These are phyloP conservation scores for Lepus timidus DNA, from an alignment of 2,113 vertebrate genomes.

Conservation along the genomic window DNA sequence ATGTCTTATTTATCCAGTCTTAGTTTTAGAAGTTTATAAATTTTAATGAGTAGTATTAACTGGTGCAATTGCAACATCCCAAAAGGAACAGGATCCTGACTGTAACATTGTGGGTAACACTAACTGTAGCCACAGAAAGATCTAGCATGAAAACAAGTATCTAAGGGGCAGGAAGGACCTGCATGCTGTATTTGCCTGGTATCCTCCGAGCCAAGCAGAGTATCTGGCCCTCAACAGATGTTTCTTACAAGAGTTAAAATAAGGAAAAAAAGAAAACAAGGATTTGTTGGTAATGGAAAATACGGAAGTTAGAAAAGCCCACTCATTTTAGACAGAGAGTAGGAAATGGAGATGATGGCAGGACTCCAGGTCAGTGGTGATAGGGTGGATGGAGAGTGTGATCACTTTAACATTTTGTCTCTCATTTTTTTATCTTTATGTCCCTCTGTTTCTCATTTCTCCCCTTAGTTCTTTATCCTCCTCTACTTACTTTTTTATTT, in stretches of 20 bases:
- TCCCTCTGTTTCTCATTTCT: neutral
- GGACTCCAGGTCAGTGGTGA: rapidly evolving
- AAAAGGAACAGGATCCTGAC: neutral
- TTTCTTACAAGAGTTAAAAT: neutral
- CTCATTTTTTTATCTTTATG: neutral
- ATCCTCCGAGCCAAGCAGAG: neutral
- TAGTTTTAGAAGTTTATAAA: neutral
- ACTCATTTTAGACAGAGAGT: neutral
- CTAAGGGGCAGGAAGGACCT: neutral
- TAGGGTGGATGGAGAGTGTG: rapidly evolving
- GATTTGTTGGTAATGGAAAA: neutral
- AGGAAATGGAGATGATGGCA: neutral
- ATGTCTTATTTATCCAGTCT: neutral
- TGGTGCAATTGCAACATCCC: neutral
- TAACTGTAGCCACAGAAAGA: neutral
- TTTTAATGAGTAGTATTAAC: neutral
- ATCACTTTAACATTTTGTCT: rapidly evolving
- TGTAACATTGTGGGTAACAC: too few species aligned
- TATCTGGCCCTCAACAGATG: neutral
- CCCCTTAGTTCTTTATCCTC: neutral
- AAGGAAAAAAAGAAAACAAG: neutral
- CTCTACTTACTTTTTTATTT: neutral
- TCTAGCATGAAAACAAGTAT: rapidly evolving
- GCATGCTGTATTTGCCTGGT: neutral
- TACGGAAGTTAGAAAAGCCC: neutral